Conservation (phyloP, 2,113 vertebrate species). For the Columbina picui region DNA sequence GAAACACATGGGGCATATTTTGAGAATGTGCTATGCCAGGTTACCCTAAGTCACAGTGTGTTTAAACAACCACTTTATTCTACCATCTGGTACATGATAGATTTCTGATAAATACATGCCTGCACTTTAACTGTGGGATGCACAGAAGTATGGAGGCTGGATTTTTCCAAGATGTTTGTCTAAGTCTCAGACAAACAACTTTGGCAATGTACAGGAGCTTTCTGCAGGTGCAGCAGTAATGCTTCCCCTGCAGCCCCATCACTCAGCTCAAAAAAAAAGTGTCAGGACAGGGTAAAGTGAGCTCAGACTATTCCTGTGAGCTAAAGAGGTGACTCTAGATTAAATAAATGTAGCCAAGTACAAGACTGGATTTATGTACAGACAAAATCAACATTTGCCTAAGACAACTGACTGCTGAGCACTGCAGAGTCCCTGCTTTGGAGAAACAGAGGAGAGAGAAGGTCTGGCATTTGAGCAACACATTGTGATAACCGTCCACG, state of each 20-base stretch:
- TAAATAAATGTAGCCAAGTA: neutral
- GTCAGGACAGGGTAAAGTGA: neutral
- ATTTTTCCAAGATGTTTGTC: slow-evolving; percentile 51
- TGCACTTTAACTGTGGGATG: slow-evolving; percentile 42
- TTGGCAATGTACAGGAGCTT: neutral
- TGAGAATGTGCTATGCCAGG: slow-evolving; percentile 70
- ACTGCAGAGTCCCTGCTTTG: neutral
- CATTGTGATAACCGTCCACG: neutral
- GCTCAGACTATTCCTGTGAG: neutral
- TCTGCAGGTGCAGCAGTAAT: neutral
- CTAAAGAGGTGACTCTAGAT: neutral
- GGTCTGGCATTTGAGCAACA: neutral
- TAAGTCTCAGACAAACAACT: slow-evolving; percentile 26
- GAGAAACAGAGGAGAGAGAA: neutral
- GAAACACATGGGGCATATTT: slow-evolving; percentile 65
- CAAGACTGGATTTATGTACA: neutral
- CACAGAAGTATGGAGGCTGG: neutral
- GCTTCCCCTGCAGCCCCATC: neutral
- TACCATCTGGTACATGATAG: slow-evolving; percentile 67
- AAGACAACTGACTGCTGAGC: neutral
- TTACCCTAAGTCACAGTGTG: slow-evolving; percentile 62
- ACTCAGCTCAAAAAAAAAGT: neutral
- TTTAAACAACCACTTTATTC: slow-evolving; percentile 73
- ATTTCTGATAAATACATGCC: slow-evolving; percentile 67
- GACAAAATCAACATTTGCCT: neutral